phyloP scores from a whole-genome alignment of 2,888 invertebrate species.

The Drosophila quasianomalipes region DNA sequence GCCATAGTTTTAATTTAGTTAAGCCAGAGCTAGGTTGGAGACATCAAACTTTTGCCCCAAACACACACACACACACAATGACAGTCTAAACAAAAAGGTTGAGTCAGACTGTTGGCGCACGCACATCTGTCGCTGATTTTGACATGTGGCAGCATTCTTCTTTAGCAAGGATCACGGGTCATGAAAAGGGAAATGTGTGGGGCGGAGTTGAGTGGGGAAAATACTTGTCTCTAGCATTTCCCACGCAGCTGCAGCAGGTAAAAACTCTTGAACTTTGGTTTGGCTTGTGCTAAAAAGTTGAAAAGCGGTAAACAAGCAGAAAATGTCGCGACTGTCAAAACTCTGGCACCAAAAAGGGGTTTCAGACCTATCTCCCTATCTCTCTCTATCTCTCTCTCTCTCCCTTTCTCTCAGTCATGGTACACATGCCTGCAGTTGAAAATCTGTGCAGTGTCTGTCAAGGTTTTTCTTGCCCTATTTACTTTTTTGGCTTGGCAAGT shows the following conservation, averaged over 20 bases:
- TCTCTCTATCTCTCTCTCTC: background rate
- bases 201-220: background rate
- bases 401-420: background rate
- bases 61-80: slow-evolving; percentile 15
- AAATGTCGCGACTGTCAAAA: slow-evolving; percentile 77
- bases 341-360: slow-evolving; percentile 37
- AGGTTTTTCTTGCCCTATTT: slow-evolving; percentile 8
- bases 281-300: slow-evolving; percentile 62
- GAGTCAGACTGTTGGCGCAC: slow-evolving; percentile 26
- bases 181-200: background rate
- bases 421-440: slow-evolving; percentile 23
- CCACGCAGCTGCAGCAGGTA: slow-evolving; percentile 23
- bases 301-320: slow-evolving; percentile 77
- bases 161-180: background rate
- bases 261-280: slow-evolving; percentile 32
- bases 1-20: slow-evolving; percentile 70
- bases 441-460: slow-evolving; percentile 53
- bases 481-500: slow-evolving; percentile 47
- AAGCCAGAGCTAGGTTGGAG: slow-evolving; percentile 32
- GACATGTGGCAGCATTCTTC: slow-evolving; percentile 55
- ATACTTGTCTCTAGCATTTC: slow-evolving; percentile 30
- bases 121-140: slow-evolving; percentile 63
- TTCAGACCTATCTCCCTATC: slow-evolving; percentile 15
- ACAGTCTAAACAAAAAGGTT: slow-evolving; percentile 31
- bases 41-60: slow-evolving; percentile 53